These are phyloP conservation scores for Trinectes maculatus DNA, from an alignment of 2,113 vertebrate species.

Conservation along the genomic window DNA sequence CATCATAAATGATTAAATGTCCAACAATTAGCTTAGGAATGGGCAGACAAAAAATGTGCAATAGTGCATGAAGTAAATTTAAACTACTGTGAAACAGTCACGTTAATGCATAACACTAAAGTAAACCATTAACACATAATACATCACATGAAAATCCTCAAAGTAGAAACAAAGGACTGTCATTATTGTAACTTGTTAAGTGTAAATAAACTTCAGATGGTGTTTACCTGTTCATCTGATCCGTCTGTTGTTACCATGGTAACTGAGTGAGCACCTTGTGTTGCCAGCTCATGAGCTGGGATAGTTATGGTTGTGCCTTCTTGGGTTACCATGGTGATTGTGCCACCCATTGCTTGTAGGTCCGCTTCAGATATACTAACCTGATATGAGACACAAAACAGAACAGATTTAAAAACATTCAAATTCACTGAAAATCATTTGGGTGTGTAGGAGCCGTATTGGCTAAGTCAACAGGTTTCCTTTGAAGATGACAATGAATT, in stretches of 20 bases:
- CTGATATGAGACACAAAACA: constrained; percentile 70
- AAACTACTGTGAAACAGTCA: background rate
- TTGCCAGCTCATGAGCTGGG: constrained; percentile 92
- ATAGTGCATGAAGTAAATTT: no score
- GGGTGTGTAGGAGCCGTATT: no score
- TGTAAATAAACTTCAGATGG: background rate
- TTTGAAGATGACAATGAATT: no score
- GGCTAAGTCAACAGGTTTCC: no score
- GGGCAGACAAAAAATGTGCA: background rate
- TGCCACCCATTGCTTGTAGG: constrained; percentile 93
- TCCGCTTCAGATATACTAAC: constrained; percentile 96
- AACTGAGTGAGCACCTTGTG: constrained; percentile 89
- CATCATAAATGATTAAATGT: background rate
- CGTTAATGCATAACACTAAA: background rate
- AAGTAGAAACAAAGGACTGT: background rate
- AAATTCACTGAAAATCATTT: background rate
- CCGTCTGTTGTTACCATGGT: constrained; percentile 96
- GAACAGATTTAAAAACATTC: background rate
- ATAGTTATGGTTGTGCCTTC: constrained; percentile 98
- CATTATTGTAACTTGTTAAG: background rate
- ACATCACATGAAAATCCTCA: background rate
- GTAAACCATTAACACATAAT: background rate
- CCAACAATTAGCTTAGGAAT: background rate
- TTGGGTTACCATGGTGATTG: constrained; percentile 98
- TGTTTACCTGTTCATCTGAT: constrained; percentile 90